Evolutionary conservation across 2,113 vertebrate genomes (phyloP), one percentile per base, ranked within the genome.

Genomic region (Ardeotis arabs): DNA sequence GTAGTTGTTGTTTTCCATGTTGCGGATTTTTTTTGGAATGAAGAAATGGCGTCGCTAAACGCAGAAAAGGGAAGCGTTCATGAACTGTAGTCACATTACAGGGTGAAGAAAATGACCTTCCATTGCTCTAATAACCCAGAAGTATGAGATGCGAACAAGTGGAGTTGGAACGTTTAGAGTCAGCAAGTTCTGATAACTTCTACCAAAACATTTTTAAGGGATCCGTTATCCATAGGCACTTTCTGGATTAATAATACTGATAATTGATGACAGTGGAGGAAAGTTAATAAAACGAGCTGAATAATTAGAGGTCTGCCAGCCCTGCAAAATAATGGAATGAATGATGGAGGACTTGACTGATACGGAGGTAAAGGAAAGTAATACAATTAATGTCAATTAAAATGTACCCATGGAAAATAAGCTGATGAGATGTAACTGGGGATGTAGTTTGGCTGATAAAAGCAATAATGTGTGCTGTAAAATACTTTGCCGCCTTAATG

Each of bases 311-410:
- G 90, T 87, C 90, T 97, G 93, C 92, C 95, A 96, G 93, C 93
- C 95, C 89, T 90, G 95, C 87, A 90, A 83, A 97, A 96, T 93
- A 95, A 89, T 96, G 93, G 93, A 93, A 94, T 95, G 94, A 89
- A 74, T 89, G 94, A 94, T 97, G 92, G 85, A 85, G 92, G 93
- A 86, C 93, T 94, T 93, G 93, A 95, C 95, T 97, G 95, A 96
- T 97, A 93, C 0, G 66, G 95, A 96, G 94, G 96, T 97, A 93
- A 93, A 94, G 89, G 94, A 82, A 96, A 96, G 93, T 96, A 96
- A 96, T 96, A 93, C 95, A 96, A 94, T 96, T 97, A 97, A 96
- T 94, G 95, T 95, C 94, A 97, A 94, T 96, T 97, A 97, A 95
- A 96, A 93, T 95, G 93, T 94, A 92, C 93, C 93, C 73, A 90